Evolutionary conservation across 2,888 invertebrate genomes (phyloP).

Genomic region (Neoitamus cyanurus): DNA sequence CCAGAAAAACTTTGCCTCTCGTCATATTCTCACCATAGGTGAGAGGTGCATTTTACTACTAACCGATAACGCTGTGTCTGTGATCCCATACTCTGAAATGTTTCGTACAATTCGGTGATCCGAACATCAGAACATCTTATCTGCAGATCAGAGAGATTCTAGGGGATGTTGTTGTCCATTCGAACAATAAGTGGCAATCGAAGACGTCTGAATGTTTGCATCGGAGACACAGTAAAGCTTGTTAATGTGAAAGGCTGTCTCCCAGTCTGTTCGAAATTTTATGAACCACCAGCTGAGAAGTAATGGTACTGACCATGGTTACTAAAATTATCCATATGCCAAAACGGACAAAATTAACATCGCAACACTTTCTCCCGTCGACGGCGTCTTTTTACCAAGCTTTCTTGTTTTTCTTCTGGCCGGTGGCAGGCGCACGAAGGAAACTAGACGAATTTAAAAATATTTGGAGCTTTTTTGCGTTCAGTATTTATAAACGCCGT

Average conservation of each 20-base stretch:
- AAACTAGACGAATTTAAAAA: constrained; percentile 24
- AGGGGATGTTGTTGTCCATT: too few relatives aligned
- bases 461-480: constrained; percentile 7
- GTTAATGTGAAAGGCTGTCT: background rate
- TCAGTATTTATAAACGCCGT: constrained; percentile 13
- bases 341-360: background rate
- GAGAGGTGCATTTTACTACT: too few relatives aligned
- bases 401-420: background rate
- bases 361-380: background rate
- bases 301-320: constrained; percentile 30
- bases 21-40: too few relatives aligned
- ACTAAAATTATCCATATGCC: constrained; percentile 25
- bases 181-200: too few relatives aligned
- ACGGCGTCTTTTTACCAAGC: background rate
- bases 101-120: too few relatives aligned
- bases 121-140: too few relatives aligned
- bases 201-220: background rate
- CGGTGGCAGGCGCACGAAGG: background rate
- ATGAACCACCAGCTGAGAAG: constrained; percentile 8
- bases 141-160: too few relatives aligned
- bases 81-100: too few relatives aligned
- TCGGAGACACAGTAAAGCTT: background rate
- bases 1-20: too few relatives aligned
- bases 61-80: too few relatives aligned
- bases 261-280: background rate